Evolutionary conservation across 2,113 vertebrate genomes (phyloP).

Genomic region (Notarius lentiginosus): DNA sequence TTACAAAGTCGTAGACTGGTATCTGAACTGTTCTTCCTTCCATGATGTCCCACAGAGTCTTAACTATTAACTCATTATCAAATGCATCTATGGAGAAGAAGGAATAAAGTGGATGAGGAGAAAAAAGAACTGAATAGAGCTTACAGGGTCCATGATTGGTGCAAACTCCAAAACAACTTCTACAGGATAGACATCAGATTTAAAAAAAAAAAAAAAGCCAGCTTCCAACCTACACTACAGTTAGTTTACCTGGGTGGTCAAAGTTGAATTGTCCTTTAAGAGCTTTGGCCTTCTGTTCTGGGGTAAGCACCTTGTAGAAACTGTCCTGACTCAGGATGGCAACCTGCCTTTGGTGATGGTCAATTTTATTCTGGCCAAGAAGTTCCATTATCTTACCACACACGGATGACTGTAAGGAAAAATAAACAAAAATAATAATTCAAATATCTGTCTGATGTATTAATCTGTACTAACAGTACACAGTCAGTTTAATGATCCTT

Average conservation of each 20-base stretch:
- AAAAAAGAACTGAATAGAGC: background rate
- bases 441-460: background rate
- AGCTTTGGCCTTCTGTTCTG: constrained; percentile 93
- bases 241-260: constrained; percentile 89
- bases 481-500: background rate
- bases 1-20: constrained; percentile 92
- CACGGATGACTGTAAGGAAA: constrained; percentile 82
- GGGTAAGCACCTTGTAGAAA: constrained; percentile 93
- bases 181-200: background rate
- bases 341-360: constrained; percentile 93
- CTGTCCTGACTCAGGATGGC: constrained; percentile 98
- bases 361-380: constrained; percentile 96
- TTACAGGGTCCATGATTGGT: background rate
- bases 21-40: constrained; percentile 90
- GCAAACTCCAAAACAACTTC: background rate
- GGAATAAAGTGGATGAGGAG: constrained; percentile 13
- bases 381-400: constrained; percentile 97
- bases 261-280: constrained; percentile 97
- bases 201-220: background rate
- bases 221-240: background rate
- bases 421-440: background rate
- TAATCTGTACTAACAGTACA: background rate
- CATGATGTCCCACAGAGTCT: constrained; percentile 84
- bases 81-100: constrained; percentile 80
- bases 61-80: constrained; percentile 89